phyloP scores from a whole-genome alignment of 2,888 invertebrate genomes.

The Augochlorella aurata region DNA sequence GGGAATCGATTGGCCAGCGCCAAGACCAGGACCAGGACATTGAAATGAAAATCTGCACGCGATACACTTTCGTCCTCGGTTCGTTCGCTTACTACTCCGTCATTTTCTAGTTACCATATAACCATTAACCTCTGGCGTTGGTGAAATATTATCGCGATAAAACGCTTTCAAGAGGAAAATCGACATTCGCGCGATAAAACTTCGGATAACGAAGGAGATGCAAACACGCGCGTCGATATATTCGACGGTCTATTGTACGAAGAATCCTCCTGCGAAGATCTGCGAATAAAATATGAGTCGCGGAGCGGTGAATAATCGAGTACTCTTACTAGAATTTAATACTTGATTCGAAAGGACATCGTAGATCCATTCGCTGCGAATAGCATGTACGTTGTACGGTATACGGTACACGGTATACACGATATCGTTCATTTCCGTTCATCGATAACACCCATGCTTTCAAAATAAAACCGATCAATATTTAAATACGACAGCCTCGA shows the following conservation, averaged over 20 bases:
- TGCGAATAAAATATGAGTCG: too few species aligned
- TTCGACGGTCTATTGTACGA: neutral
- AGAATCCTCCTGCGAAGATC: neutral
- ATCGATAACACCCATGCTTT: too few species aligned
- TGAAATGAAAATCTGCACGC: slow-evolving; percentile 11
- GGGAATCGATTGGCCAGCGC: neutral
- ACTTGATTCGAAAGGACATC: too few species aligned
- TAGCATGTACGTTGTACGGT: too few species aligned
- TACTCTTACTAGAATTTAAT: too few species aligned
- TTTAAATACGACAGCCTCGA: too few species aligned
- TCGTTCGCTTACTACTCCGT: slow-evolving; percentile 1
- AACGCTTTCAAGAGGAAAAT: neutral
- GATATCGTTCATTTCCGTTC: too few species aligned
- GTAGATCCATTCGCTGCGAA: too few species aligned
- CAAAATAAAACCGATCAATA: too few species aligned
- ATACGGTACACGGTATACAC: too few species aligned
- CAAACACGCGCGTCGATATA: neutral
- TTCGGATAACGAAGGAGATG: neutral
- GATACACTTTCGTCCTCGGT: neutral
- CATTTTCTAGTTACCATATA: slow-evolving; percentile 6
- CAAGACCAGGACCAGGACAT: neutral
- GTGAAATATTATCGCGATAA: slow-evolving; percentile 6
- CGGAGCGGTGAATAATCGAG: too few species aligned
- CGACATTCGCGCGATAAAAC: neutral
- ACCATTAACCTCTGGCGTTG: neutral